Conservation (phyloP, 2,113 vertebrate genomes). For the Athene noctua region DNA sequence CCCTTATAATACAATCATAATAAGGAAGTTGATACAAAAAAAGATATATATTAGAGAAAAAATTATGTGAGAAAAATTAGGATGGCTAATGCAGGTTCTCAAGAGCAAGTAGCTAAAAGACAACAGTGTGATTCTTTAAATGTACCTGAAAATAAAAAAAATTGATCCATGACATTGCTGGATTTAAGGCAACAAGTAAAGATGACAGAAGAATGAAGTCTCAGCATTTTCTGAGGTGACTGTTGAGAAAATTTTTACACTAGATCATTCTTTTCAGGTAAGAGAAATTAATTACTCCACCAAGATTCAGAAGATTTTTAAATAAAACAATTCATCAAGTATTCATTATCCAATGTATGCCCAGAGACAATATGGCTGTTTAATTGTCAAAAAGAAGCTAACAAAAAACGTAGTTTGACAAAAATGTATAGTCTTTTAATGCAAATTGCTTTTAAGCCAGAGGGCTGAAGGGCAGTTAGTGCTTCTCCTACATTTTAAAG, state of each 20-base stretch:
- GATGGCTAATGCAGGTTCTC: background rate
- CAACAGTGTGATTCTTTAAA: background rate
- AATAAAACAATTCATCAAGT: background rate
- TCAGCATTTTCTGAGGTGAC: background rate
- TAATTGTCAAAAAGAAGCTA: background rate
- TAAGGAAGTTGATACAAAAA: background rate
- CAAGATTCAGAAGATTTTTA: background rate
- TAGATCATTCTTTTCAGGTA: background rate
- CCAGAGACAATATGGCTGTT: background rate
- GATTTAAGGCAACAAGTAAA: background rate
- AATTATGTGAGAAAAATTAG: background rate
- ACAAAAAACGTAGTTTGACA: background rate
- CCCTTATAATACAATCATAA: background rate
- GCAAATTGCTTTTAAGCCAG: background rate
- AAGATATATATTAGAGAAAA: background rate
- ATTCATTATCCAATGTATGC: background rate
- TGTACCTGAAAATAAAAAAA: background rate
- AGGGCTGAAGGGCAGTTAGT: background rate
- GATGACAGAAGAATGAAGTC: background rate
- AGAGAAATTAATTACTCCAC: background rate
- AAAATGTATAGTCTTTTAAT: background rate
- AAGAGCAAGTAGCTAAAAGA: background rate
- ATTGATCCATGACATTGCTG: background rate
- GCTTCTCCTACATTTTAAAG: background rate
- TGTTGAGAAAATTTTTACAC: background rate